phyloP scores from a whole-genome alignment of 2,113 vertebrate species.

The Salvator merianae region DNA sequence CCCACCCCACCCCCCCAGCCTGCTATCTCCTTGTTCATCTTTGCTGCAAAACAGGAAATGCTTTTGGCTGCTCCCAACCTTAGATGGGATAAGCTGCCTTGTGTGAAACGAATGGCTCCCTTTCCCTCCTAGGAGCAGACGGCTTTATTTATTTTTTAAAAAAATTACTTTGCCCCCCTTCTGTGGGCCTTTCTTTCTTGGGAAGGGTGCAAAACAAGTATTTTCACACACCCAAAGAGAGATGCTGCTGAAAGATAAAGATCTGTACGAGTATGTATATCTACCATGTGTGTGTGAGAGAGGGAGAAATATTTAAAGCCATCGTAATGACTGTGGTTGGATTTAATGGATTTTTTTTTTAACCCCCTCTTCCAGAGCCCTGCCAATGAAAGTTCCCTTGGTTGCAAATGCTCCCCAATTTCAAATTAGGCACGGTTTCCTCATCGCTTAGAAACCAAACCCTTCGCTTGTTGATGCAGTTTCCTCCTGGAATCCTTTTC shows the following conservation, averaged over 20 bases:
- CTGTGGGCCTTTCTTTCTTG: neutral
- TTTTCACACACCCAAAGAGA: neutral
- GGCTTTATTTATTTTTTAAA: neutral
- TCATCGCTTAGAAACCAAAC: slow-evolving; percentile 25
- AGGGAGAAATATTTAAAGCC: too few species aligned
- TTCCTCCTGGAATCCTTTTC: slow-evolving; percentile 38
- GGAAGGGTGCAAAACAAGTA: neutral
- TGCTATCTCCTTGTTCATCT: slow-evolving; percentile 6
- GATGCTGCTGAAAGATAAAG: neutral
- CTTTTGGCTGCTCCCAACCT: slow-evolving; percentile 27
- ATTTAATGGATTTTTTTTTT: neutral
- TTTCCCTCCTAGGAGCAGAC: neutral
- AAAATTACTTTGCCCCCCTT: neutral
- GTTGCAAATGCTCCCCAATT: slow-evolving; percentile 26
- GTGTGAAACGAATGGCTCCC: fast-evolving
- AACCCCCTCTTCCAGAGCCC: neutral
- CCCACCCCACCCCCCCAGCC: neutral
- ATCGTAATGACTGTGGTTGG: too few species aligned
- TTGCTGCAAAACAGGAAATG: slow-evolving; percentile 64
- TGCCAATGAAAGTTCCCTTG: neutral
- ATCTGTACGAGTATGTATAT: neutral
- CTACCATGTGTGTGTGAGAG: too few species aligned
- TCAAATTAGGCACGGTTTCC: neutral
- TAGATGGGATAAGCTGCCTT: neutral
- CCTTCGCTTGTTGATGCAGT: slow-evolving; percentile 26